phyloP scores from a whole-genome alignment of 2,797 vertebrate genomes.

The Lateolabrax maculatus region DNA sequence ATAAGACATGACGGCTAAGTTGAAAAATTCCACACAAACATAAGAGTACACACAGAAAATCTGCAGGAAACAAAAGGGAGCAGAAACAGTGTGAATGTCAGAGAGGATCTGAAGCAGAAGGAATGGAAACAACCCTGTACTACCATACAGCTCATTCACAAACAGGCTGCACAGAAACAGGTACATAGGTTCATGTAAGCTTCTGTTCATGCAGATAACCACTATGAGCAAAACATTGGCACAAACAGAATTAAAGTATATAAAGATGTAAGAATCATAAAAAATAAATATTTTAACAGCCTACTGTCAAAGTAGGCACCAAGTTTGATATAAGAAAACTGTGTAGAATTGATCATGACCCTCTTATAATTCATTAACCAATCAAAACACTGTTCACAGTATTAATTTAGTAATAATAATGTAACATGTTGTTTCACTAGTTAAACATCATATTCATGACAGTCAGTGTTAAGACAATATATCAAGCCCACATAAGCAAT shows the following conservation, averaged over 20 bases:
- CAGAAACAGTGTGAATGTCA: conserved; percentile 50
- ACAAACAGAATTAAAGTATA: background rate
- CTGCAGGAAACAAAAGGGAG: conserved; percentile 58
- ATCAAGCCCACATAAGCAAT: no score
- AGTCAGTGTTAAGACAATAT: no score
- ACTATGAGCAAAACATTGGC: conserved; percentile 42
- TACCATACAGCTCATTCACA: conserved; percentile 70
- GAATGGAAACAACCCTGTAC: conserved; percentile 47
- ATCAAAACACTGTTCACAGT: no score
- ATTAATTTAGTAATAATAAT: no score
- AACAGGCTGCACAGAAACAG: conserved; percentile 73
- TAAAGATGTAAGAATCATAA: conserved; percentile 2
- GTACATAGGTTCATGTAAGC: conserved; percentile 78
- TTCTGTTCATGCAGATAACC: conserved; percentile 56
- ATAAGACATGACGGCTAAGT: conserved; percentile 52
- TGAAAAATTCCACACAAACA: accelerated
- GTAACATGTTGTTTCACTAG: no score
- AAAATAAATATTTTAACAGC: conserved; percentile 13
- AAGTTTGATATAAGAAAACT: conserved; percentile 41
- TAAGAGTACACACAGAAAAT: conserved; percentile 45
- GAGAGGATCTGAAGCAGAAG: conserved; percentile 54
- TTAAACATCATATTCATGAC: no score
- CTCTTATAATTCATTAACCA: no score
- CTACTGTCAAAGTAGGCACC: conserved; percentile 29
- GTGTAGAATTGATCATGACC: no score